phyloP scores from a whole-genome alignment of 2,888 invertebrate species.

The Sarcophaga rosellei region DNA sequence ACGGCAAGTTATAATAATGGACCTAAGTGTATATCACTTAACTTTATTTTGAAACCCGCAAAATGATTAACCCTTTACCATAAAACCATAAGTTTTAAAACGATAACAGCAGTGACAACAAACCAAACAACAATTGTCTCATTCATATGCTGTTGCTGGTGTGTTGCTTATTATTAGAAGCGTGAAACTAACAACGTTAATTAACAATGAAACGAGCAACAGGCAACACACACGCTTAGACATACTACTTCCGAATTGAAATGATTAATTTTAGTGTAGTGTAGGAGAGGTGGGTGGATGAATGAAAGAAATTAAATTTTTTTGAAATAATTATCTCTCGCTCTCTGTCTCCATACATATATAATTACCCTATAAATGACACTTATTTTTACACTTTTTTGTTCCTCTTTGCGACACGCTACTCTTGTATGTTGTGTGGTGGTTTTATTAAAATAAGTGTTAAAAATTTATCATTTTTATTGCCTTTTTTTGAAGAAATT shows the following conservation, averaged over 20 bases:
- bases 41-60: too few species aligned
- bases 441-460: neutral
- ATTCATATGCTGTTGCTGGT: too few species aligned
- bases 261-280: too few species aligned
- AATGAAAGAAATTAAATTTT: neutral
- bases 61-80: too few species aligned
- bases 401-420: slow-evolving; percentile 25
- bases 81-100: too few species aligned
- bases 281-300: too few species aligned
- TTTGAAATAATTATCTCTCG: neutral
- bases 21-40: too few species aligned
- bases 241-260: too few species aligned
- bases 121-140: too few species aligned
- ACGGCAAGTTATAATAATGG: too few species aligned
- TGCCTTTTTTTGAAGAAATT: neutral
- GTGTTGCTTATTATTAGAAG: too few species aligned
- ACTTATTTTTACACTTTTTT: neutral
- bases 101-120: too few species aligned
- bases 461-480: slow-evolving; percentile 2
- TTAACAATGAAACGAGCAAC: neutral
- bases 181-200: slow-evolving; percentile 14
- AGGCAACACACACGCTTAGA: neutral
- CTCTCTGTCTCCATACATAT: neutral
- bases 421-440: neutral
- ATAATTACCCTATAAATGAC: slow-evolving; percentile 14